Conservation (phyloP, 2,888 invertebrate species). For the Macrosoma leucophasiata region DNA sequence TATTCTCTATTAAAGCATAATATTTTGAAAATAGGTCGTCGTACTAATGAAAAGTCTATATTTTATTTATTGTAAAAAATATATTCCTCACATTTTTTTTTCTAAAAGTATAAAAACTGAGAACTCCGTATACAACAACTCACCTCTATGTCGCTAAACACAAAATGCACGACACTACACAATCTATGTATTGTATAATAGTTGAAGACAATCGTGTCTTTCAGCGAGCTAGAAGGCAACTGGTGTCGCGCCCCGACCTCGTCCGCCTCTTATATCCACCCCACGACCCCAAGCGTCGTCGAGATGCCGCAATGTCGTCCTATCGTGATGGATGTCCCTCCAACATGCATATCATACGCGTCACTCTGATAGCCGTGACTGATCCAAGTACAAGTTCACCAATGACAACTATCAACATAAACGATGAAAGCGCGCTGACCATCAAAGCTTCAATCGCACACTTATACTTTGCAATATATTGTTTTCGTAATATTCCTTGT, state of each 20-base stretch:
- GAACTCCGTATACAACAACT: slow-evolving; percentile 30
- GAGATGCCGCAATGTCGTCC: slow-evolving; percentile 60
- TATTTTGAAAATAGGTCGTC: too few species aligned
- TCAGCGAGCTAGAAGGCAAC: slow-evolving; percentile 41
- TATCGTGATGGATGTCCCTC: slow-evolving; percentile 47
- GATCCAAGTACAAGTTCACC: too few species aligned
- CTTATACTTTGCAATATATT: slow-evolving; percentile 7
- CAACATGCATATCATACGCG: slow-evolving; percentile 32
- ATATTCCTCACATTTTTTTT: neutral
- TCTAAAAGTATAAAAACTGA: neutral
- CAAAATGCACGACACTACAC: slow-evolving; percentile 50
- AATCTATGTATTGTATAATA: too few species aligned
- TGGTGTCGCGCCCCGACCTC: slow-evolving; percentile 55
- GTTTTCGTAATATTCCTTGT: slow-evolving; percentile 42
- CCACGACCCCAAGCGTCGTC: slow-evolving; percentile 40
- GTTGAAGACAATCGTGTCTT: slow-evolving; percentile 45
- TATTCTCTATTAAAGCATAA: too few species aligned
- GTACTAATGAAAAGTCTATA: too few species aligned
- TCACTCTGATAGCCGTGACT: too few species aligned
- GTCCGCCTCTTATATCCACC: slow-evolving; percentile 55
- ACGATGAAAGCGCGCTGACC: too few species aligned
- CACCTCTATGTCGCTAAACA: slow-evolving; percentile 44
- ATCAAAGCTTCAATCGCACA: too few species aligned
- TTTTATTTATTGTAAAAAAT: too few species aligned
- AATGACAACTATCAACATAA: too few species aligned